Percentiles rank a stretch among this genome's conserved stretches.
Evolutionary conservation across 2,888 invertebrate genomes (phyloP).

Genomic region (Drosophila lacicola): DNA sequence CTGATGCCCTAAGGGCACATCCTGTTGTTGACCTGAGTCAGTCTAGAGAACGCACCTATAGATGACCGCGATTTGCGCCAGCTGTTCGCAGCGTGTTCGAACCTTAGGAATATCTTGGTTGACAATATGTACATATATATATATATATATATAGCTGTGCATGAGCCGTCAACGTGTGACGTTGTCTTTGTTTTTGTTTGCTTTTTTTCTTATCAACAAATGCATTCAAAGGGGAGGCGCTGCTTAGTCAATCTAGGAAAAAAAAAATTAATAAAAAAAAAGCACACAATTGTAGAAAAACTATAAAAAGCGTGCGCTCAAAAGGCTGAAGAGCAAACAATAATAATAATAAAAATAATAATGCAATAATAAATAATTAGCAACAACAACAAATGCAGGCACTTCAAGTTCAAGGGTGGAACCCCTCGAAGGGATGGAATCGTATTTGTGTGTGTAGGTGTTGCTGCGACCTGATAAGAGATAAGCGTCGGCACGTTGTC

Average conservation of each 20-base stretch:
- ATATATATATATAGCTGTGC: conserved; percentile 26
- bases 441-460: background rate
- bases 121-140: conserved; percentile 1
- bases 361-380: conserved; percentile 2
- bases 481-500: conserved; percentile 56
- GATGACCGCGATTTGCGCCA: background rate
- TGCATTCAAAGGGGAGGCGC: conserved; percentile 2
- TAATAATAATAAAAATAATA: conserved; percentile 37
- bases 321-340: conserved; percentile 34
- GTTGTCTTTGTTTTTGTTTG: conserved; percentile 45
- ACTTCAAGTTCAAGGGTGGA: conserved; percentile 62
- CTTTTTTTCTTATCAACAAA: conserved; percentile 35
- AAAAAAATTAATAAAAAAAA: conserved; percentile 26
- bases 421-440: background rate
- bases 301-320: conserved; percentile 46
- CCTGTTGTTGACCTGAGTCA: too few species aligned
- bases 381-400: conserved; percentile 14
- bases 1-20: background rate
- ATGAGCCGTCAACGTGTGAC: conserved; percentile 66
- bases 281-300: conserved; percentile 57
- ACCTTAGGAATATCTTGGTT: conserved; percentile 19
- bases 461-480: conserved; percentile 18
- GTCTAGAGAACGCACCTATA: too few species aligned
- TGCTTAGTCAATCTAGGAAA: conserved; percentile 53
- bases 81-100: conserved; percentile 37